Evolutionary conservation across 2,888 invertebrate species (phyloP).

Genomic region (Germaria angustata): DNA sequence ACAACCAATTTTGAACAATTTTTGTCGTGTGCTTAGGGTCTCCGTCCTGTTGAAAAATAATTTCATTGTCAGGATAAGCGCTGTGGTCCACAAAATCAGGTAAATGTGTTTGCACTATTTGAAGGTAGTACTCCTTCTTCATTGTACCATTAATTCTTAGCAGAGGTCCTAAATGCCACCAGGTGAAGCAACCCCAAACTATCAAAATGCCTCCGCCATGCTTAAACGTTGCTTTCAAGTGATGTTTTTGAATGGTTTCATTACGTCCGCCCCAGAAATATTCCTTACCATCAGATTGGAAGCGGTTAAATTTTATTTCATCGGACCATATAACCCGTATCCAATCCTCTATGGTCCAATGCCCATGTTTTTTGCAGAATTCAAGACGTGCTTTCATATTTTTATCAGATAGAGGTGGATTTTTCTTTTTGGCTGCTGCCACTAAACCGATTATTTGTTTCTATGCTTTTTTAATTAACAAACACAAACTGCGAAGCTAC

Average conservation of each 20-base stretch:
- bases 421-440: not conserved
- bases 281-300: not conserved
- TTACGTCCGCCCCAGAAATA: not conserved
- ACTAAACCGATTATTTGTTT: no score
- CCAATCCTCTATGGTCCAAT: not conserved
- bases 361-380: not conserved
- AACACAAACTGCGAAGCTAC: no score
- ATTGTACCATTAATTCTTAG: not conserved
- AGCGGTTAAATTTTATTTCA: not conserved
- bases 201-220: not conserved
- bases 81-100: not conserved
- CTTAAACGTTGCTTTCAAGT: not conserved
- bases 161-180: not conserved
- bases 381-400: not conserved
- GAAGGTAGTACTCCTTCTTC: not conserved
- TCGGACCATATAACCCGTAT: not conserved
- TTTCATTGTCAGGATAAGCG: no score
- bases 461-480: no score
- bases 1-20: not conserved
- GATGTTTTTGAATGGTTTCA: not conserved
- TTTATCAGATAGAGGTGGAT: not conserved
- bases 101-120: not conserved
- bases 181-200: not conserved
- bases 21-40: not conserved
- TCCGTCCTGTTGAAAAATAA: not conserved